phyloP scores from a whole-genome alignment of 2,888 invertebrate species.

The Chesias legatella region DNA sequence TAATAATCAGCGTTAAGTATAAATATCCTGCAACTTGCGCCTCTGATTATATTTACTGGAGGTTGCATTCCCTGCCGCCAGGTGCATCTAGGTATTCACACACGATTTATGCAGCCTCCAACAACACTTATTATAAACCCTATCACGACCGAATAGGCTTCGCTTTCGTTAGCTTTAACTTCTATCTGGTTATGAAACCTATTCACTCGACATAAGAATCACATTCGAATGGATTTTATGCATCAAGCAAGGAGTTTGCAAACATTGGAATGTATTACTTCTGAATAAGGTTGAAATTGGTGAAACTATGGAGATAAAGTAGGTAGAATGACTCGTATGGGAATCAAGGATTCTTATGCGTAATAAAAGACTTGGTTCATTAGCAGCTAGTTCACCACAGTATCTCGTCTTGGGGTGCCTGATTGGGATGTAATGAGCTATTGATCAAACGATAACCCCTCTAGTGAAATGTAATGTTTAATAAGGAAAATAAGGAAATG shows the following conservation, averaged over 20 bases:
- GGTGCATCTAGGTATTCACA: conserved; percentile 52
- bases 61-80: conserved; percentile 60
- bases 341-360: conserved; percentile 19
- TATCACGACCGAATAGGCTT: no score
- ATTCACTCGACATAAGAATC: no score
- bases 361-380: conserved; percentile 3
- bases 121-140: neutral
- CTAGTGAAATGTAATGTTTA: no score
- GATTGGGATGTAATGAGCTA: no score
- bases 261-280: neutral
- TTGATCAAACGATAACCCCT: no score
- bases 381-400: conserved; percentile 15
- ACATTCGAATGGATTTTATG: neutral
- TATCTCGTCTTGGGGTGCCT: no score
- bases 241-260: neutral
- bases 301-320: neutral
- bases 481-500: no score
- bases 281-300: conserved; percentile 9
- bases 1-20: no score
- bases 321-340: conserved; percentile 7
- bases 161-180: no score
- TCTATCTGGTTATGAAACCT: no score
- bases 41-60: conserved; percentile 20
- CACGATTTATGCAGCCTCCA: conserved; percentile 37
- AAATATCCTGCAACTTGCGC: conserved; percentile 28